Conservation (phyloP, 1,140 invertebrate species). For the Daktulosphaira vitifoliae region DNA sequence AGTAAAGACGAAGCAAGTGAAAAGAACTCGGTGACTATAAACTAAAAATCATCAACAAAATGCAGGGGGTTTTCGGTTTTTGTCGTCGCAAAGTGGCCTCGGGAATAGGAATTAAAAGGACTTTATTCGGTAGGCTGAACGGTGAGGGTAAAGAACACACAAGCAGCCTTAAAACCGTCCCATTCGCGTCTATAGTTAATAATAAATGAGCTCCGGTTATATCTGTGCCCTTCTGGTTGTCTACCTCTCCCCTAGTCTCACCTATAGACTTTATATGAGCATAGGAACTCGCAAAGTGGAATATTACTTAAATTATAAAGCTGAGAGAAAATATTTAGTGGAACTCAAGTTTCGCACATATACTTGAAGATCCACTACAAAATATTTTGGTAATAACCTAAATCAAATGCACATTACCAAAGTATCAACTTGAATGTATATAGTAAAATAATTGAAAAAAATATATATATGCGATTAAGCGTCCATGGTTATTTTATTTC, state of each 20-base stretch:
- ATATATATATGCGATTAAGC: too few relatives aligned
- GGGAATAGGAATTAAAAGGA: slow-evolving; percentile 31
- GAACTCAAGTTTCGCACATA: too few relatives aligned
- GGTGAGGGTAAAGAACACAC: slow-evolving; percentile 17
- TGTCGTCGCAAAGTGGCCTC: slow-evolving; percentile 30
- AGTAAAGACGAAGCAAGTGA: slow-evolving; percentile 3
- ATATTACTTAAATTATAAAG: too few relatives aligned
- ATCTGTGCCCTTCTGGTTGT: not conserved
- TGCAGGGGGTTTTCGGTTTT: slow-evolving; percentile 31
- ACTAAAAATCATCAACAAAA: slow-evolving; percentile 32
- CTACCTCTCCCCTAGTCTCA: too few relatives aligned
- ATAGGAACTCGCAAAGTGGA: not conserved
- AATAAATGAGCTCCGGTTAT: slow-evolving; percentile 28
- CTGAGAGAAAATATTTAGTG: slow-evolving; percentile 16
- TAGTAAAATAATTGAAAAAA: too few relatives aligned
- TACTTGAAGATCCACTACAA: too few relatives aligned
- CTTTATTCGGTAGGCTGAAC: slow-evolving; percentile 22
- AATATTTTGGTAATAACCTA: too few relatives aligned
- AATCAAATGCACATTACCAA: too few relatives aligned
- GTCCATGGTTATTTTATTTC: too few relatives aligned
- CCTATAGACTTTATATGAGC: too few relatives aligned
- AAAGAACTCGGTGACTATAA: slow-evolving; percentile 7
- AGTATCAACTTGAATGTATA: too few relatives aligned
- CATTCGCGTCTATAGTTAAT: slow-evolving; percentile 23
- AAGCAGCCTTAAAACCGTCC: slow-evolving; percentile 32